Base-by-base conservation (phyloP, 2,797 vertebrate species). In the Lacerta agilis region DNA sequence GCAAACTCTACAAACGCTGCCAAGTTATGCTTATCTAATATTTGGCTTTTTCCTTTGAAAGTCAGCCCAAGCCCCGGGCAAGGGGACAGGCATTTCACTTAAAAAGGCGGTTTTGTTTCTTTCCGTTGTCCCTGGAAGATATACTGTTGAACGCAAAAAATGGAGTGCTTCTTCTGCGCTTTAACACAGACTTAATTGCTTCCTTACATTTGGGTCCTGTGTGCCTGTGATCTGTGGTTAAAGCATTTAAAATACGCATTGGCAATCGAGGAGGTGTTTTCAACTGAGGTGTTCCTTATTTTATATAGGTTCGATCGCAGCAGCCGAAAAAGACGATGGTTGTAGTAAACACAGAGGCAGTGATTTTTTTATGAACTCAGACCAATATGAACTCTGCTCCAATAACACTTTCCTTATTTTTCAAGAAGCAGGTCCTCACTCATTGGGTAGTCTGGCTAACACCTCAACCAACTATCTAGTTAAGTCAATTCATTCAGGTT, bases 121-220 rank as follows among this genome's bases (percentile, higher is more conserved):
- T 95, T 93, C 83, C 92, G 58, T 90, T 94, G 81, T 91, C 87
- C 90, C 93, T 96, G 90, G 91, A 94, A 94, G 89, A 91, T 78
- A 93, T 87, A 84, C 2, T 88, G 9, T 83, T 93, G 92, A 90
- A 86, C 77, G 88, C 94, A 58, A 79, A 95, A 83, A 95, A 79
- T 88, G 87, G 72, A 91, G 86, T 79, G 36, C 82, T 73, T 49
- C 72, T 90, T 87, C 91, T 95, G 95, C 92, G 87, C 79, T 92
- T 93, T 90, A 89, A 87, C 89, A 91, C 95, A 91, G 87, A 79
- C 90, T 89, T 93, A 91, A 89, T 96, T 95, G 72, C 90, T 95
- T 93, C 88, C 93, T 94, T 88, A 9, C 33, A 77, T 81, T 94
- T 84, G 82, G 69, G 86, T 85, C 72, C 66, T 86, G 49, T 76